Base-by-base conservation (phyloP, 2,888 invertebrate species). In the Lithosia quadra region DNA sequence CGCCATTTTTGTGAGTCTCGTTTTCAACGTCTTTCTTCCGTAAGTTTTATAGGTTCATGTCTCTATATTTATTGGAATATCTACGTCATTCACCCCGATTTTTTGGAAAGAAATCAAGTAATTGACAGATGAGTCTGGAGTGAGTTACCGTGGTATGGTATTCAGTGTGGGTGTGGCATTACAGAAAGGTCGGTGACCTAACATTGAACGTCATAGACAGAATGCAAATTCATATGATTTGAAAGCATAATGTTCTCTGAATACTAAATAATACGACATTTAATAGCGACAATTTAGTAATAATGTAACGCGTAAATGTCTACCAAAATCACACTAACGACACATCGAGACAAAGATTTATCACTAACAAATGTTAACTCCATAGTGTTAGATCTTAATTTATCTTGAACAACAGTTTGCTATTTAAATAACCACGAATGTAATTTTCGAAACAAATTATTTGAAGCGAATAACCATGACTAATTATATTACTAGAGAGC, bases 281-380 rank as follows among this genome's bases (percentile, higher is more conserved):
- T 79, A 62, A 76, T 81, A 73, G 76, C 79, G 79, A 79, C 82
- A 81, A 68, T 71, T 56, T 56, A 61, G 64, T 67, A 71, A 71
- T 78, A 78, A 81, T 68, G 53, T 69, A 62, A n/a, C 62, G 69
- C 62, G 58, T 74, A 68, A 77, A 78, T 68, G 43, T 60, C 64
- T 39, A 59, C 64, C 67, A 21, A 62, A 49, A 74, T 71, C 68
- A 71, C 65, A 65, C 69, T 72, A 72, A 73, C 60, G 60, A 67
- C 56, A 63, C 63, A 59, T 59, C 61, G 61, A 69, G 57, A 68
- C 55, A 24, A 69, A 67, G 67, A 81, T 79, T 79, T 73, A 76
- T 68, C 67, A 65, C 67, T 55, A 63, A 60, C 73, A 71, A 68
- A 79, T 75, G 72, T 69, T 65, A 62, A 34, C 33, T 57, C 39